Evolutionary conservation across 2,113 vertebrate genomes (phyloP).

Genomic region (Cettia cetti): DNA sequence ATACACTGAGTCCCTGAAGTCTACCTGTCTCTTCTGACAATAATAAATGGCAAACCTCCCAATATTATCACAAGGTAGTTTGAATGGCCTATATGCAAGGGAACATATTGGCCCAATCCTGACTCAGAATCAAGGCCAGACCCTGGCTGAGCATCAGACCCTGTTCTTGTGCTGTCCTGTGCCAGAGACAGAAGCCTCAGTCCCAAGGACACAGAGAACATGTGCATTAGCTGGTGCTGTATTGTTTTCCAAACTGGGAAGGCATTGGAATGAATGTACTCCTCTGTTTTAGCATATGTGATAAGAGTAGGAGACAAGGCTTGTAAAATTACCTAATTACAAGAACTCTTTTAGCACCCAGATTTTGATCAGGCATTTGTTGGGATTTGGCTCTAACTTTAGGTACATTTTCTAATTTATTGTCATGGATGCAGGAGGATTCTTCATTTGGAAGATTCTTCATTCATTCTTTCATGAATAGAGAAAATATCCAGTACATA

Average conservation of each 20-base stretch:
- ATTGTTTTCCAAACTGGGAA: not conserved
- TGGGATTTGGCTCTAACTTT: not conserved
- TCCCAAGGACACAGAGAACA: not conserved
- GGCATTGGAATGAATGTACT: not conserved
- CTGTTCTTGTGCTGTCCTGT: not conserved
- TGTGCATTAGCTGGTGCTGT: not conserved
- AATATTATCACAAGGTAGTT: not conserved
- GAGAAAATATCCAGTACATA: not conserved
- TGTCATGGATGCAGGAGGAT: not conserved
- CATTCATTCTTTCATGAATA: not conserved
- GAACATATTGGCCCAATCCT: not conserved
- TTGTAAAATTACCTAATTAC: not conserved
- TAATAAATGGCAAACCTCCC: not conserved
- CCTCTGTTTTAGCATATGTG: not conserved
- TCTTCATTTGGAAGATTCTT: not conserved
- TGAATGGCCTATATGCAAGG: not conserved
- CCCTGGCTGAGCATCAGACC: not conserved
- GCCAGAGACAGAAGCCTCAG: not conserved
- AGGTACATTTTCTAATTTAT: not conserved
- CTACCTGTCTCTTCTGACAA: not conserved
- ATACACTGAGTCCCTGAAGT: not conserved
- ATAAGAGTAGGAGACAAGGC: not conserved
- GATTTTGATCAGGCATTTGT: not conserved
- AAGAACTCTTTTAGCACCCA: not conserved
- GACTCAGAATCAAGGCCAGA: not conserved